Conservation (phyloP, 2,113 vertebrate species). For the Dicaeum eximium region DNA sequence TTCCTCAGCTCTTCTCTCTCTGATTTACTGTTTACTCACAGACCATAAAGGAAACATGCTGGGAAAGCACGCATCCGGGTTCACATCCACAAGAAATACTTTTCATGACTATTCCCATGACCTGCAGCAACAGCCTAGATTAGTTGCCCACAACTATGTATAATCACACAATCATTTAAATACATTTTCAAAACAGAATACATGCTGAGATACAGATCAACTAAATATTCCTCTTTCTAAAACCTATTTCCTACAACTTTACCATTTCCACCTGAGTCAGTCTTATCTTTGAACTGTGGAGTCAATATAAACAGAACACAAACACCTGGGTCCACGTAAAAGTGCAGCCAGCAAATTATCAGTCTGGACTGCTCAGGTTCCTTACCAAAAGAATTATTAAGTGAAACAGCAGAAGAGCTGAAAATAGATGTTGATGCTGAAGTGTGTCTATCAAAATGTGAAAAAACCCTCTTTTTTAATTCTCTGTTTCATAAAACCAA, state of each 20-base stretch:
- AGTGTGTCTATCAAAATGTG: not conserved
- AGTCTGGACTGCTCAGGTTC: not conserved
- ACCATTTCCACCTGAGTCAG: not conserved
- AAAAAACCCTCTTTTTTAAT: rapidly evolving
- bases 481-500: not conserved
- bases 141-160: slow-evolving; percentile 56
- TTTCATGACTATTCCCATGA: slow-evolving; percentile 64
- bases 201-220: not conserved
- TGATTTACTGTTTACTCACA: slow-evolving; percentile 45
- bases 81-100: slow-evolving; percentile 42
- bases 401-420: not conserved
- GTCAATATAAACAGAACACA: not conserved
- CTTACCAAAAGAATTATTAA: not conserved
- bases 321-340: not conserved
- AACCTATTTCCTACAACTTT: not conserved
- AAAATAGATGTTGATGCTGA: not conserved
- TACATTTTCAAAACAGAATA: slow-evolving; percentile 33
- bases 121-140: slow-evolving; percentile 61
- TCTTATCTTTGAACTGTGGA: not conserved
- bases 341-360: not conserved
- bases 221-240: not conserved
- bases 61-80: slow-evolving; percentile 39
- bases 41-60: slow-evolving; percentile 42
- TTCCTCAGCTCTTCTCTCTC: slow-evolving; percentile 10
- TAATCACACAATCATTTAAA: slow-evolving; percentile 48